Evolutionary conservation across 92 coral and sea anemone genomes (phyloP), one percentile per base, ranked within the genome.

Genomic region (Actinostola sp.): DNA sequence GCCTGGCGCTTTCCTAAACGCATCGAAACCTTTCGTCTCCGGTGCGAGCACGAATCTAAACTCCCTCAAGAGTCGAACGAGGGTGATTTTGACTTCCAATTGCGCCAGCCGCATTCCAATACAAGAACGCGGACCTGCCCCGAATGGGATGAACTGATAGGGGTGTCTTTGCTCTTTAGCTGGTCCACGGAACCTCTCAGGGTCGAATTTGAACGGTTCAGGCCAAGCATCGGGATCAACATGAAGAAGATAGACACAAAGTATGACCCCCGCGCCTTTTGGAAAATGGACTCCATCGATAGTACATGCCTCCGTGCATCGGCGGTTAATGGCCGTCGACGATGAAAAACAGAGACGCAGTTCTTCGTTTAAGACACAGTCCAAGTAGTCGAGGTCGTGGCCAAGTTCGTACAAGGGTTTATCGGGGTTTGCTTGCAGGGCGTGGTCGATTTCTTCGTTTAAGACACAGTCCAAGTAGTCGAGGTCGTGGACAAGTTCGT

Each of bases 151-250:
- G 41, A 48, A 67, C 46, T 67, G 73, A 20, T 67, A 67, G 8
- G 73, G 73, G 44, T 67, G 73, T 28, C 73, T 48, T 26, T 36
- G 31, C 14, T 62, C 68, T 41, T 67, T 67, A 15, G 34, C 61
- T 34, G 59, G 60, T 10, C 73, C 61, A 8, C 73, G 33, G 29
- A 63, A 67, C 73, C 86, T 81, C 7, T 81, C 86, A 4, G 86
- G 86, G 20, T 81, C 75, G 44, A 81, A 81, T 20, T 66, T 73
- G 36, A 61, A 67, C 20, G 86, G 86, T 19, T 81, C 81, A 19
- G 80, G 74, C 86, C 86, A 81, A 35, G 61, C 67, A 36, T 81
- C 62, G 31, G 86, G 76, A 67, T 81, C 86, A n/a, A 39, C 60
- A 30, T 66, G 74, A 9, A 81, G 75, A 21, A 64, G 75, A 23